Conservation (phyloP, 2,888 invertebrate species). For the Diaphora mendica region DNA sequence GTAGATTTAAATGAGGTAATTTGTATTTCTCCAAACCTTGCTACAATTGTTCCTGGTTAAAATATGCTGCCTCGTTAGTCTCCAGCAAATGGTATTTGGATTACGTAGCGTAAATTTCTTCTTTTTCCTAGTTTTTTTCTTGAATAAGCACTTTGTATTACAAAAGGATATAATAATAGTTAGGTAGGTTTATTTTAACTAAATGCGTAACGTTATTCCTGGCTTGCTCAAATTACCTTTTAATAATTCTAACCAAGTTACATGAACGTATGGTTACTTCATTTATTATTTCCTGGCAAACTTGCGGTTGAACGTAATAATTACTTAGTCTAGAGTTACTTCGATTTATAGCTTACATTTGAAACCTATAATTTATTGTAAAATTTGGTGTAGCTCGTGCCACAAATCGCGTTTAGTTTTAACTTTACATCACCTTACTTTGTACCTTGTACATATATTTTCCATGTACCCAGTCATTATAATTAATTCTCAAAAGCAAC, state of each 20-base stretch:
- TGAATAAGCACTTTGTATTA: neutral
- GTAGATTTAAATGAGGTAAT: too few relatives aligned
- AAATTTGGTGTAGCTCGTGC: constrained; percentile 17
- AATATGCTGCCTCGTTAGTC: too few relatives aligned
- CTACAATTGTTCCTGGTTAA: too few relatives aligned
- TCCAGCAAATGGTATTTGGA: too few relatives aligned
- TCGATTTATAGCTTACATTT: constrained; percentile 40
- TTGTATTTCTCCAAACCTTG: too few relatives aligned
- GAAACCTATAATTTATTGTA: constrained; percentile 37
- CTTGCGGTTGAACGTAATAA: constrained; percentile 36
- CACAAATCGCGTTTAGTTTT: constrained; percentile 12
- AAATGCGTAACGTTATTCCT: constrained; percentile 7
- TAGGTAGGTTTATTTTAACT: neutral
- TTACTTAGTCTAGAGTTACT: constrained; percentile 34
- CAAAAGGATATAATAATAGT: neutral
- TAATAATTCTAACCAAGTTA: constrained; percentile 36
- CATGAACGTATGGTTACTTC: constrained; percentile 30
- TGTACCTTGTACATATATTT: neutral
- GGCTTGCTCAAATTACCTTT: constrained; percentile 22
- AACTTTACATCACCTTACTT: neutral
- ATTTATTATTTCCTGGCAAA: constrained; percentile 32
- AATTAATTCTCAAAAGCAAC: neutral
- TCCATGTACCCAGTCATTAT: neutral
- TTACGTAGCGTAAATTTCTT: too few relatives aligned
- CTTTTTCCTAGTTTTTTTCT: too few relatives aligned